Evolutionary conservation across 2,113 vertebrate genomes (phyloP).

Genomic region (Ceyx margarethae): DNA sequence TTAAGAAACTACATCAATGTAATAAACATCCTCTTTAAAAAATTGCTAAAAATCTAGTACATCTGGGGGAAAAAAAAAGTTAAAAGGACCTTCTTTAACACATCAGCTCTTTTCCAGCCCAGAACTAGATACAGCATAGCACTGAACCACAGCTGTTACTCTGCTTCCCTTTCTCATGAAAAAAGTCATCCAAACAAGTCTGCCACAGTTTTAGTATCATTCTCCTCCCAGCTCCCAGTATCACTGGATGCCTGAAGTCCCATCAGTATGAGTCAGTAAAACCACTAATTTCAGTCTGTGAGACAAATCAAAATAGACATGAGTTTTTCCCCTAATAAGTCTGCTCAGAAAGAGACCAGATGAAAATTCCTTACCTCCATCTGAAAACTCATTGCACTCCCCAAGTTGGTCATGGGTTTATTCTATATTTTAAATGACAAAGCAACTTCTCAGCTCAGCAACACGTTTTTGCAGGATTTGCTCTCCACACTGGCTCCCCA

Average conservation of each 20-base stretch:
- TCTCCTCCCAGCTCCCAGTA: not conserved
- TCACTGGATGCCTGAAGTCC: not conserved
- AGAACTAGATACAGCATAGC: not conserved
- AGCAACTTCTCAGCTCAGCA: not conserved
- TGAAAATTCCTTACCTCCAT: not conserved
- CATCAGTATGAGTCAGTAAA: not conserved
- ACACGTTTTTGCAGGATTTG: not conserved
- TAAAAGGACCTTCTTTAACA: not conserved
- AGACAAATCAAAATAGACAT: not conserved
- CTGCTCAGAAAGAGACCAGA: not conserved
- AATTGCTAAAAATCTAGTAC: not conserved
- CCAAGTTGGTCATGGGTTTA: not conserved
- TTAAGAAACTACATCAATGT: not conserved
- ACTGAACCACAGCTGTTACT: not conserved
- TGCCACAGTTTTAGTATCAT: not conserved
- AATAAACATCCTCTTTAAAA: not conserved
- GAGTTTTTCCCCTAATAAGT: not conserved
- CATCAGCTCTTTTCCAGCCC: not conserved
- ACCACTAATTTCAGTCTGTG: not conserved
- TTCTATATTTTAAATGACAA: not conserved
- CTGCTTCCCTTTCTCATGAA: not conserved
- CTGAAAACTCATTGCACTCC: not conserved
- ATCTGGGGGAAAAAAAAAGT: not conserved
- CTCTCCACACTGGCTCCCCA: not conserved
- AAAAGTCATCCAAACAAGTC: not conserved